A percentile compares a stretch with the other conserved stretches of the same genome.
Evolutionary conservation across 2,113 vertebrate species (phyloP).

Genomic region (Petaurus breviceps): DNA sequence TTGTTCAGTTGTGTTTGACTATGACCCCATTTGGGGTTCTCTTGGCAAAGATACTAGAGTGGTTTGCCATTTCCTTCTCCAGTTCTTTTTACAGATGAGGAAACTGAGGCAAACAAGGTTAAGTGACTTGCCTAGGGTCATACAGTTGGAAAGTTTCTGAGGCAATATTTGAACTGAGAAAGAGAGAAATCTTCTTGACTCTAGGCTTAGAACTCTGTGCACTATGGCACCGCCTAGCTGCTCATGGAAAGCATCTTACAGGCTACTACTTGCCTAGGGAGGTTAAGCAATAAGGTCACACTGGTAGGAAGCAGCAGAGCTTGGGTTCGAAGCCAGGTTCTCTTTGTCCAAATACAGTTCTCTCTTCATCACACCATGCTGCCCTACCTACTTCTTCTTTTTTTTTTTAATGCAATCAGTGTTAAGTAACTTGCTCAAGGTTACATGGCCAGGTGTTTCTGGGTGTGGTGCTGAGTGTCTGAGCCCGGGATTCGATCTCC

Average conservation of each 20-base stretch:
- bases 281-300: neutral
- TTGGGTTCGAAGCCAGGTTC: neutral
- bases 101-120: neutral
- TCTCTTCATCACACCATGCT: neutral
- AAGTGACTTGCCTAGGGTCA: neutral
- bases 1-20: neutral
- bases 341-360: neutral
- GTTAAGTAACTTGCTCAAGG: no score
- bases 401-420: no score
- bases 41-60: neutral
- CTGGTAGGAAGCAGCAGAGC: neutral
- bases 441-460: no score
- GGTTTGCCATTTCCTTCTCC: neutral
- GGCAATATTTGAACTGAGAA: neutral
- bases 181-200: neutral
- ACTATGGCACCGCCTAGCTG: neutral
- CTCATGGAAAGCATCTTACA: neutral
- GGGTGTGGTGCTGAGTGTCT: no score
- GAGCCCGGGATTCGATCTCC: no score
- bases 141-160: neutral
- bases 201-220: neutral
- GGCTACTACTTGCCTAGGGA: neutral
- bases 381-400: constrained; percentile 14
- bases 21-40: neutral
- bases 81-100: neutral